A percentile compares a stretch with the other conserved stretches of the same genome.
These are phyloP conservation scores for Adelognathus sp. DNA, from an alignment of 2,888 invertebrate species.

Conservation along the genomic window DNA sequence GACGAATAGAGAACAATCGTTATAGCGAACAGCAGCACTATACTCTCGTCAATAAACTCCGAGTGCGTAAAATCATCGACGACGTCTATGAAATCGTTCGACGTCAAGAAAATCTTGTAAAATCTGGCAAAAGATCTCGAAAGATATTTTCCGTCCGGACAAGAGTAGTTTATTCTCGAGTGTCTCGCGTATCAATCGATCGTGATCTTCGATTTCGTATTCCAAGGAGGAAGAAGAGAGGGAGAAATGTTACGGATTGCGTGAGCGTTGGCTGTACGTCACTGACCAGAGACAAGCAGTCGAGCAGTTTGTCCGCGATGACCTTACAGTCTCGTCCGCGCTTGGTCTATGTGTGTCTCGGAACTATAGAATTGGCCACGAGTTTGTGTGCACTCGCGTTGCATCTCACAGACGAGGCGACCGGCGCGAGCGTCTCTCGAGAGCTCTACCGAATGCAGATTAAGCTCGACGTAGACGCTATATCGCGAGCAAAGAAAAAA, in stretches of 20 bases:
- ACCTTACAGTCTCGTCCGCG: constrained; percentile 8
- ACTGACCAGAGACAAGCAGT: constrained; percentile 43
- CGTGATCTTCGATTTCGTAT: not conserved
- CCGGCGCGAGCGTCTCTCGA: not conserved
- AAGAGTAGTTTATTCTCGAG: not conserved
- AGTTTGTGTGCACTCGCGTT: not conserved
- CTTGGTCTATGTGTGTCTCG: not conserved
- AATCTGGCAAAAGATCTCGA: not conserved
- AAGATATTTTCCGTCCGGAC: not conserved
- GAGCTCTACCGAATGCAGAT: constrained; percentile 22
- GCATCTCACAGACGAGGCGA: constrained; percentile 9
- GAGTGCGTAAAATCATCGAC: not conserved
- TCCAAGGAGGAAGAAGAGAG: not conserved
- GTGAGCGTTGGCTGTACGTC: constrained; percentile 9
- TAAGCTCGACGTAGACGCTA: constrained; percentile 1
- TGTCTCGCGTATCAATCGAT: not conserved
- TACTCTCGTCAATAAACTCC: not conserved
- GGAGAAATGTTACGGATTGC: not conserved
- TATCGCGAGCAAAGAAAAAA: constrained; percentile 1
- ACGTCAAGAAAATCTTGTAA: not conserved
- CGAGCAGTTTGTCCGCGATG: constrained; percentile 32
- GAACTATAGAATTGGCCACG: too few relatives aligned
- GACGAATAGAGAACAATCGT: not conserved
- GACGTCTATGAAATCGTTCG: not conserved
- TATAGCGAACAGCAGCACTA: not conserved